Base-by-base conservation (phyloP, 2,888 invertebrate species). In the Hypolimnas misippus region DNA sequence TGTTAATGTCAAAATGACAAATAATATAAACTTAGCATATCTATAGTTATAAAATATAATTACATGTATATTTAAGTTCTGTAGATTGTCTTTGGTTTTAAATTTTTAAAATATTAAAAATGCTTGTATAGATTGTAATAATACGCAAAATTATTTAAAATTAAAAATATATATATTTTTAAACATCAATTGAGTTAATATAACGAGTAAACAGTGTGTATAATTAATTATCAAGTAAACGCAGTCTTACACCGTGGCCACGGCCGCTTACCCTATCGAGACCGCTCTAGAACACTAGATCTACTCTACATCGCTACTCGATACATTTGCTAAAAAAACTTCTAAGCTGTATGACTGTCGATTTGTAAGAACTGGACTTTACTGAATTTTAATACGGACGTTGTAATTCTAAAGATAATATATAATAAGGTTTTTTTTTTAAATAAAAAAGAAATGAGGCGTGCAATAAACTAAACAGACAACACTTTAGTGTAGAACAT, bases 191-290 rank as follows among this genome's bases (percentile, higher is more conserved):
- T 66, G 65, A 69, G 69, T 50, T 73, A 64, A 54, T 76, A 82
- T 79, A 84, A 85, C 82, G 79, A 83, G 77, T 86, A 85, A 85
- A 85, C 78, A 84, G n/a, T n/a, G 83, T 81, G 81, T 83, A 82
- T 62, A 64, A 56, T 42, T 17, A 42, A 17, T 42, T 42, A 46
- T 25, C 55, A 21, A 51, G 50, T 63, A 63, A 86, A 84, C 79
- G 89, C 91, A 91, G 90, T 90, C 91, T 90, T 91, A 82, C 82
- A 81, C 86, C 83, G 82, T 67, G n/a, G n/a, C n/a, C n/a, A n/a
- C n/a, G 69, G 67, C 60, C 63, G 51, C 50, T 63, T 55, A 54
- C 31, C 44, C 49, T 57, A 53, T 52, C 53, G 57, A 54, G 49
- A 63, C 35, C 58, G 55, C 55, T 25, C 54, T 56, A 57, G 29